A percentile compares a stretch with the other conserved stretches of the same genome.
These are phyloP conservation scores for Dendrocopos noguchii DNA, from an alignment of 2,113 vertebrate genomes.

Conservation along the genomic window DNA sequence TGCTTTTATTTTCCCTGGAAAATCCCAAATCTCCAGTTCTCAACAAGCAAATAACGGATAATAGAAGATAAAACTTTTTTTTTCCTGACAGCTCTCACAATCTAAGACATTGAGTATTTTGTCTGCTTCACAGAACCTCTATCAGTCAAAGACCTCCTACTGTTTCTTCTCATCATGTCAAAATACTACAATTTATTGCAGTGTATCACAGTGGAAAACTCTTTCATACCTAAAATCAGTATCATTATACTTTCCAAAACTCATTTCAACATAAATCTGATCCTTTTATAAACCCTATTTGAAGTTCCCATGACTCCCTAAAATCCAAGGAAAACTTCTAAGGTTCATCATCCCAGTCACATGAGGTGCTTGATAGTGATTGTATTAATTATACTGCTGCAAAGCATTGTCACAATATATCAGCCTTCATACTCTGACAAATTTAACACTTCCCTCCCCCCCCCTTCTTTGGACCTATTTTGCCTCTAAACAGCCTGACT, in stretches of 20 bases:
- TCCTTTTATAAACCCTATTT: neutral
- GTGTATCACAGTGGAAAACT: neutral
- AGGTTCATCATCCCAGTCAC: neutral
- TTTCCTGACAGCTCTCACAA: neutral
- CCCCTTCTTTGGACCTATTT: neutral
- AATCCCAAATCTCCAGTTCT: neutral
- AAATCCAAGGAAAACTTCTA: neutral
- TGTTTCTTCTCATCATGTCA: neutral
- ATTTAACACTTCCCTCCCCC: neutral
- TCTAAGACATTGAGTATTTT: neutral
- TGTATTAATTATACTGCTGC: neutral
- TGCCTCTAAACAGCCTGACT: neutral
- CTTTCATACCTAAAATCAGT: neutral
- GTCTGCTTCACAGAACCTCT: neutral
- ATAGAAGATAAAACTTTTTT: neutral
- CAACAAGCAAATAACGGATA: neutral
- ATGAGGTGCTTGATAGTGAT: neutral
- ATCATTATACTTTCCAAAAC: neutral
- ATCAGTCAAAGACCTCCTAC: neutral
- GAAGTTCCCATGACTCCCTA: neutral
- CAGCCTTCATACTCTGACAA: neutral
- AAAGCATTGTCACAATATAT: neutral
- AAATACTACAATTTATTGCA: neutral
- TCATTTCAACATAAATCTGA: neutral
- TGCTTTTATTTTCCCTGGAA: neutral